phyloP scores from a whole-genome alignment of 2,888 invertebrate genomes.

The Enoplolaimus lenunculus region DNA sequence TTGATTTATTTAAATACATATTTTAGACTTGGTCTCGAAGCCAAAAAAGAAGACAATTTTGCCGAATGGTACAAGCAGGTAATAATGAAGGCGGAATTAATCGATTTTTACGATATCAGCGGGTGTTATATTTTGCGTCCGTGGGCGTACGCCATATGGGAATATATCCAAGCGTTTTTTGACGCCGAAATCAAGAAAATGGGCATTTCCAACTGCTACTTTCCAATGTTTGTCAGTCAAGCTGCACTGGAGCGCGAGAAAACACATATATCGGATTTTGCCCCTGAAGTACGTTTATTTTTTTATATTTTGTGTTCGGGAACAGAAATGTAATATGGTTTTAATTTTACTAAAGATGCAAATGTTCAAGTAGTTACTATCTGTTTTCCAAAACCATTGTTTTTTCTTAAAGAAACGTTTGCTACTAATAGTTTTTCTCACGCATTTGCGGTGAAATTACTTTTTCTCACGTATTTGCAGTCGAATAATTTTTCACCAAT shows the following conservation, averaged over 20 bases:
- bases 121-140: conserved; percentile 96
- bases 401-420: conserved; percentile 10
- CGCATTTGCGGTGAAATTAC: too few species aligned
- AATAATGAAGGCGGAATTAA: conserved; percentile 80
- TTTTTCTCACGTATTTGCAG: too few species aligned
- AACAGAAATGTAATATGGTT: too few species aligned
- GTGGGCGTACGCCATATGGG: conserved; percentile 95
- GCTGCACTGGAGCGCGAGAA: conserved; percentile 85
- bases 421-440: too few species aligned
- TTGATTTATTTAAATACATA: not conserved
- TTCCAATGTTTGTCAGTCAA: conserved; percentile 90
- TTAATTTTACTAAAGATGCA: too few species aligned
- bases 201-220: conserved; percentile 91
- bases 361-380: not conserved
- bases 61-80: conserved; percentile 92
- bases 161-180: conserved; percentile 68
- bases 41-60: conserved; percentile 75
- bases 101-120: conserved; percentile 97
- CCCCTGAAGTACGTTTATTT: conserved; percentile 67
- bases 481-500: too few species aligned
- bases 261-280: conserved; percentile 90
- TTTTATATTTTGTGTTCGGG: too few species aligned
- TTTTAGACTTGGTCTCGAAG: conserved; percentile 65
- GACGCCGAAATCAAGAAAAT: conserved; percentile 69
- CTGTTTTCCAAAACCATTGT: conserved; percentile 1